These are phyloP conservation scores for Pimephales promelas DNA, from an alignment of 2,113 vertebrate genomes.

Conservation along the genomic window DNA sequence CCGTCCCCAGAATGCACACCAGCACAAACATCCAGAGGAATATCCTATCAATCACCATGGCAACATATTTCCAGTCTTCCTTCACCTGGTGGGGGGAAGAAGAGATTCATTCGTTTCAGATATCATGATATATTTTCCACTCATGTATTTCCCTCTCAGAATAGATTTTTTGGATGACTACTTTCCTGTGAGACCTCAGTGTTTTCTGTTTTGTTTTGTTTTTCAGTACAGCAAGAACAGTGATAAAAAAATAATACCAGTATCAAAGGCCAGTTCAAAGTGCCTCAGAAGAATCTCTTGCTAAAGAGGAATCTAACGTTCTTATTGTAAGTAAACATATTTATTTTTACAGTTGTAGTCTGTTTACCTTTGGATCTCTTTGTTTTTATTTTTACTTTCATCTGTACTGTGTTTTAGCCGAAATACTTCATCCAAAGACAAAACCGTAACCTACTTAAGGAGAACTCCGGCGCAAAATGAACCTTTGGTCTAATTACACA, in stretches of 20 bases:
- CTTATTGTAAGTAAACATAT: background rate
- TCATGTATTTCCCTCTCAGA: slow-evolving; percentile 67
- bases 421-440: background rate
- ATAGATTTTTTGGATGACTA: slow-evolving; percentile 63
- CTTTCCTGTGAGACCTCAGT: slow-evolving; percentile 27
- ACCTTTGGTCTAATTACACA: too few species aligned
- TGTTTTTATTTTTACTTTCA: background rate
- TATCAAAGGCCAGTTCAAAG: background rate
- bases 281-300: background rate
- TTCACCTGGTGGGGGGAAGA: slow-evolving; percentile 82
- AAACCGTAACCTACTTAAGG: background rate
- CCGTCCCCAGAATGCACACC: slow-evolving; percentile 92
- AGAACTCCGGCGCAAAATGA: too few species aligned
- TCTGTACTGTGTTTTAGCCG: background rate
- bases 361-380: background rate
- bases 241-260: slow-evolving; percentile 27
- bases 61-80: slow-evolving; percentile 98
- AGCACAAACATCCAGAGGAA: slow-evolving; percentile 98
- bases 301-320: slow-evolving; percentile 3
- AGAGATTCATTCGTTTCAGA: slow-evolving; percentile 55
- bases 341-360: background rate
- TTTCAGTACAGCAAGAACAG: background rate
- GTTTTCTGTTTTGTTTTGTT: slow-evolving; percentile 11
- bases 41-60: slow-evolving; percentile 98
- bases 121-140: slow-evolving; percentile 57